Evolutionary conservation across 2,888 invertebrate species (phyloP).

Genomic region (Idaea aversata): DNA sequence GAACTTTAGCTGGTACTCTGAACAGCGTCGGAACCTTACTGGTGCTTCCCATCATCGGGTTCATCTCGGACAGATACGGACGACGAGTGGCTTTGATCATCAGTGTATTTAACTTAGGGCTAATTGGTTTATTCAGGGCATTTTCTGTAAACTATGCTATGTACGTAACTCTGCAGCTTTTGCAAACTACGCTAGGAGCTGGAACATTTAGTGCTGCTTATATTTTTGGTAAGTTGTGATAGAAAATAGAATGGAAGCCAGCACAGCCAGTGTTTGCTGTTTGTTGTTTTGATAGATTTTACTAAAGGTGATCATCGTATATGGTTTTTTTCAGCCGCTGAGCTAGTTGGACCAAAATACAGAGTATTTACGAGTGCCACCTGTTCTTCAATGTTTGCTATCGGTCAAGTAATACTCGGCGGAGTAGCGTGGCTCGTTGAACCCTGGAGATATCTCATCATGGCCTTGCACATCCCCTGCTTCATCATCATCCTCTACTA

Average conservation of each 20-base stretch:
- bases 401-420: constrained; percentile 85
- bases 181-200: constrained; percentile 76
- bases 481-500: constrained; percentile 83
- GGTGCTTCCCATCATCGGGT: constrained; percentile 84
- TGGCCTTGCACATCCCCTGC: constrained; percentile 84
- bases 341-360: constrained; percentile 87
- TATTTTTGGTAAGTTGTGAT: constrained; percentile 49
- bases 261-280: background rate
- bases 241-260: background rate
- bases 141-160: constrained; percentile 78
- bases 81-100: constrained; percentile 72
- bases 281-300: background rate
- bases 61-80: constrained; percentile 83
- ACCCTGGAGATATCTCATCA: constrained; percentile 84
- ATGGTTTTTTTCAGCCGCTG: constrained; percentile 78
- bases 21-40: constrained; percentile 85
- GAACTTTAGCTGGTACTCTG: constrained; percentile 85
- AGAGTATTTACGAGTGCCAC: constrained; percentile 85
- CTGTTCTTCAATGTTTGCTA: constrained; percentile 84
- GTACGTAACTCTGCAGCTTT: constrained; percentile 74
- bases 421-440: constrained; percentile 83
- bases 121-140: constrained; percentile 75
- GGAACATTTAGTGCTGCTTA: constrained; percentile 78
- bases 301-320: background rate
- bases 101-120: constrained; percentile 63